phyloP scores from a whole-genome alignment of 2,797 vertebrate genomes.

The Morelia viridis region DNA sequence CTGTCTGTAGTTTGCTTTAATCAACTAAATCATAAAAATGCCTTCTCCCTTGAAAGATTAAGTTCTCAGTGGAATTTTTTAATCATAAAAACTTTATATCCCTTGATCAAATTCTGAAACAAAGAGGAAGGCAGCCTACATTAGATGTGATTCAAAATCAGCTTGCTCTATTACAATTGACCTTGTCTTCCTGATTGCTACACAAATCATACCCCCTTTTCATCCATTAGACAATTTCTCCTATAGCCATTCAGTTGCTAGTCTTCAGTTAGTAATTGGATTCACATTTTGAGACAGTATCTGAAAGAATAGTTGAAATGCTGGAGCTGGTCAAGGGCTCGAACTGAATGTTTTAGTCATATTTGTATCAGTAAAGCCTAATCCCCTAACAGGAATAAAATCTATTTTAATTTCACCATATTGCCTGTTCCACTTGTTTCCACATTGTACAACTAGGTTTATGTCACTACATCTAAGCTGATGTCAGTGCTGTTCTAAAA shows the following conservation, averaged over 20 bases:
- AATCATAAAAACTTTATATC: slow-evolving; percentile 73
- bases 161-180: slow-evolving; percentile 77
- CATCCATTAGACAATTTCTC: slow-evolving; percentile 70
- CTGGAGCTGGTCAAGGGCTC: slow-evolving; percentile 65
- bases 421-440: slow-evolving; percentile 50
- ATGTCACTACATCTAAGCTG: slow-evolving; percentile 31
- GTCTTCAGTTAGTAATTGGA: slow-evolving; percentile 77
- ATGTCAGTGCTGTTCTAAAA: slow-evolving; percentile 34
- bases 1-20: slow-evolving; percentile 61
- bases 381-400: slow-evolving; percentile 60
- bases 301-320: slow-evolving; percentile 73
- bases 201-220: slow-evolving; percentile 73
- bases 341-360: slow-evolving; percentile 72
- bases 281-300: slow-evolving; percentile 72
- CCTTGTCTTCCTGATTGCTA: slow-evolving; percentile 77
- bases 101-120: slow-evolving; percentile 69
- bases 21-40: slow-evolving; percentile 71
- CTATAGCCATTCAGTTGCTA: slow-evolving; percentile 71
- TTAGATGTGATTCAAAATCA: slow-evolving; percentile 72
- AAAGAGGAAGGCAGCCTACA: slow-evolving; percentile 63
- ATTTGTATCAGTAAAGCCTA: slow-evolving; percentile 68
- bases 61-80: slow-evolving; percentile 66
- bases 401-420: slow-evolving; percentile 59
- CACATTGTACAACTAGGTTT: slow-evolving; percentile 46
- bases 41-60: slow-evolving; percentile 56